Conservation (phyloP, 1,140 invertebrate species). For the Ips typographus region DNA sequence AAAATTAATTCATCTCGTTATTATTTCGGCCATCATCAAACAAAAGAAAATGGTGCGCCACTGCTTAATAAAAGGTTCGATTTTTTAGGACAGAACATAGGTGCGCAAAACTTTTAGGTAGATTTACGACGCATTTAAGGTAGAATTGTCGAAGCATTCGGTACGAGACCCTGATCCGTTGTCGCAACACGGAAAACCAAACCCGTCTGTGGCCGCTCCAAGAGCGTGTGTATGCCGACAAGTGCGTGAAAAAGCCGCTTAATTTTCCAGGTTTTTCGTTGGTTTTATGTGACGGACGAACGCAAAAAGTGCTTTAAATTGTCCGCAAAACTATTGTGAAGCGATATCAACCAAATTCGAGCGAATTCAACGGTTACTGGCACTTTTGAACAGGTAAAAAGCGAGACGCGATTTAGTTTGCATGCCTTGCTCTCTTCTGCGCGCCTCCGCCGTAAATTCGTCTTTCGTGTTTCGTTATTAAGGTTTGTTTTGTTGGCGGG, state of each 20-base stretch:
- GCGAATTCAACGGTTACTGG: conserved; percentile 19
- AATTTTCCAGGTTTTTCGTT: conserved; percentile 25
- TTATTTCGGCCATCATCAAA: too few relatives aligned
- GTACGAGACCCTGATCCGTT: conserved; percentile 31
- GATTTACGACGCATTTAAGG: background rate
- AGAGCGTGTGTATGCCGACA: conserved; percentile 23
- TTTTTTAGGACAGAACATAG: too few relatives aligned
- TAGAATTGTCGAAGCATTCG: background rate
- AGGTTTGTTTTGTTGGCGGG: conserved; percentile 12
- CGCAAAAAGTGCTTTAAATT: conserved; percentile 34
- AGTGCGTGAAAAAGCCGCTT: conserved; percentile 37
- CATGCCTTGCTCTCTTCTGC: conserved; percentile 36
- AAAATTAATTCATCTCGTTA: too few relatives aligned
- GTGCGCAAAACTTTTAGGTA: background rate
- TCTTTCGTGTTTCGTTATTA: conserved; percentile 24
- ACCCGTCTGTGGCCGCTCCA: conserved; percentile 36
- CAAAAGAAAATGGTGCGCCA: too few relatives aligned
- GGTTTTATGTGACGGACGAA: conserved; percentile 34
- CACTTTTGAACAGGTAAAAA: conserved; percentile 35
- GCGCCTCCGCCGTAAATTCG: conserved; percentile 33
- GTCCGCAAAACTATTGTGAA: conserved; percentile 10
- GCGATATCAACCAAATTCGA: conserved; percentile 1
- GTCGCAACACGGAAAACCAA: conserved; percentile 46
- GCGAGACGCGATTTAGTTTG: conserved; percentile 34
- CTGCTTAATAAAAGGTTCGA: too few relatives aligned